Conservation (phyloP, 1,140 invertebrate species). For the Bombus superbus region DNA sequence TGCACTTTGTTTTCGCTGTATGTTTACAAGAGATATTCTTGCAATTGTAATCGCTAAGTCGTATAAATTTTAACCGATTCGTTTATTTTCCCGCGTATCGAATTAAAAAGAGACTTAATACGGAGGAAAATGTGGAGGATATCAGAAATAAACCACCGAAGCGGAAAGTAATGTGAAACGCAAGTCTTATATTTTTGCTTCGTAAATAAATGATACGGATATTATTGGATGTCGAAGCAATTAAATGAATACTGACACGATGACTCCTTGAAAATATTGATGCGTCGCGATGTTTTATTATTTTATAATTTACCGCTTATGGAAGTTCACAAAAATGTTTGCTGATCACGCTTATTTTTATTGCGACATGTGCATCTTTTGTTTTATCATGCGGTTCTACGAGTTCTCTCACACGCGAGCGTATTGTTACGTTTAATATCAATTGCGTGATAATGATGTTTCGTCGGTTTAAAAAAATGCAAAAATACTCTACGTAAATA, state of each 20-base stretch:
- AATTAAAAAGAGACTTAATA: background rate
- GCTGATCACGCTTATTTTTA: background rate
- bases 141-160: background rate
- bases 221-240: no score
- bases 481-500: no score
- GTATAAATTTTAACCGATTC: background rate
- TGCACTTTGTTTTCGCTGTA: background rate
- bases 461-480: no score
- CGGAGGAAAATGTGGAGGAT: no score
- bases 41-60: background rate
- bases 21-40: background rate
- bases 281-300: background rate
- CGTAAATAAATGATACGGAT: background rate
- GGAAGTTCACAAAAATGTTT: background rate
- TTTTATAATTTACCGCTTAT: background rate
- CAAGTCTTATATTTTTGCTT: background rate
- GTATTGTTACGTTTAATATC: background rate
- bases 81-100: background rate
- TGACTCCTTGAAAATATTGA: background rate
- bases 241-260: background rate
- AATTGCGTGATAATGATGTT: background rate
- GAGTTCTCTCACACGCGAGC: background rate
- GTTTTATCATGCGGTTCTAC: constrained; percentile 12
- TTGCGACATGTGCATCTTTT: background rate
- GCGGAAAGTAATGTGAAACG: background rate